Percentiles rank a stretch among this genome's conserved stretches.
Conservation (phyloP, 2,797 vertebrate genomes). For the Ficedula albicollis region DNA sequence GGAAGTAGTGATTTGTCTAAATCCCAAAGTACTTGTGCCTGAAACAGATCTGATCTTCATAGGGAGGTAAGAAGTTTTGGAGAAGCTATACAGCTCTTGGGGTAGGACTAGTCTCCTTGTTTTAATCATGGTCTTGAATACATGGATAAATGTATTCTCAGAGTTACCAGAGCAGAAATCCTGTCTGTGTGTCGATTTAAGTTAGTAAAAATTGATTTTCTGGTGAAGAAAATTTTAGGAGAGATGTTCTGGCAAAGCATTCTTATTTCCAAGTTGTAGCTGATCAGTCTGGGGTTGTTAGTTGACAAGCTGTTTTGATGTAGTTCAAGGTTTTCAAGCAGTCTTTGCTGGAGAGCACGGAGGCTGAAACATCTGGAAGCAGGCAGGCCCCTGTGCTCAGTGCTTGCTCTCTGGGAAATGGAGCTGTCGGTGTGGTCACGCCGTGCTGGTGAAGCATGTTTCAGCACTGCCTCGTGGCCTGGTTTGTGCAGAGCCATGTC, state of each 20-base stretch:
- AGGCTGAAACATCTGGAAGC: rapidly evolving
- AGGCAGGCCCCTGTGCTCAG: neutral
- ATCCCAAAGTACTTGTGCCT: neutral
- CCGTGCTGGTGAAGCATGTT: neutral
- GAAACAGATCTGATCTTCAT: neutral
- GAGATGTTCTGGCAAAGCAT: neutral
- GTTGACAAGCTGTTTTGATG: neutral
- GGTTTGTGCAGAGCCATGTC: neutral
- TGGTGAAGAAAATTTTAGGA: neutral
- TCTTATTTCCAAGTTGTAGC: neutral
- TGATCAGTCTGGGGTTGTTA: neutral
- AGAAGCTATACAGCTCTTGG: neutral
- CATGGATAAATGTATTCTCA: neutral
- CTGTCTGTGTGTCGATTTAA: rapidly evolving
- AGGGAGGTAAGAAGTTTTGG: neutral
- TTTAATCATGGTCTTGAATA: neutral
- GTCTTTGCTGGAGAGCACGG: neutral
- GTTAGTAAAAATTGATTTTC: neutral
- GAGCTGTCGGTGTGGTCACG: rapidly evolving
- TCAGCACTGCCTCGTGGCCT: neutral
- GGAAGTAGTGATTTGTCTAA: conserved; percentile 80
- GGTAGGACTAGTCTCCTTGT: neutral
- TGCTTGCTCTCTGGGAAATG: neutral
- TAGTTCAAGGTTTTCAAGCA: neutral
- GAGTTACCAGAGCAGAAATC: neutral